phyloP scores from a whole-genome alignment of 1,140 invertebrate species.

The Drosophila pruinosa region DNA sequence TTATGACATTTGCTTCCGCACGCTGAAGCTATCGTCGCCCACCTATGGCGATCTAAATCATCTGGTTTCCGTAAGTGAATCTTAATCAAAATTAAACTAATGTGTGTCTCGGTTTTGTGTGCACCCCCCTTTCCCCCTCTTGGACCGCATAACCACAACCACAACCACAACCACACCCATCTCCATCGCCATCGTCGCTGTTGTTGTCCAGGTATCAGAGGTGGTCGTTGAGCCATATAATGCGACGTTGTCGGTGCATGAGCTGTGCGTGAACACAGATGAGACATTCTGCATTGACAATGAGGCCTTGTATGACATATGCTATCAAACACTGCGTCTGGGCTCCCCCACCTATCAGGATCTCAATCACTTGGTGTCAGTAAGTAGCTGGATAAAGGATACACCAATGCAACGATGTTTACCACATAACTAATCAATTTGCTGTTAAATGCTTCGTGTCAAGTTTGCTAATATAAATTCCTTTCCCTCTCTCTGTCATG shows the following conservation, averaged over 20 bases:
- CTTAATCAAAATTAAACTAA: conserved; percentile 57
- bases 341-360: conserved; percentile 93
- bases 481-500: not conserved
- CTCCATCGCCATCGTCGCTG: not conserved
- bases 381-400: conserved; percentile 77
- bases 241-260: conserved; percentile 91
- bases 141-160: too few species aligned
- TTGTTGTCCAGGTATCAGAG: conserved; percentile 86
- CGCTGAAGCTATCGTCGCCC: conserved; percentile 93
- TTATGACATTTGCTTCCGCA: conserved; percentile 96
- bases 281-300: conserved; percentile 88
- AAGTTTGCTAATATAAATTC: not conserved
- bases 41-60: conserved; percentile 95
- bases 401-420: not conserved
- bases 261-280: conserved; percentile 91
- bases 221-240: conserved; percentile 91
- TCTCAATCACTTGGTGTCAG: conserved; percentile 89
- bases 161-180: not conserved
- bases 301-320: conserved; percentile 88
- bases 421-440: not conserved
- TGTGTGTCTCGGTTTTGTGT: conserved; percentile 52
- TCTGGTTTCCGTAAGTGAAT: conserved; percentile 87
- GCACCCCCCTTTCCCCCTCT: not conserved
- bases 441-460: not conserved
- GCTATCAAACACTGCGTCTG: conserved; percentile 86